Evolutionary conservation across 2,888 invertebrate genomes (phyloP).

Genomic region (Ophonus ardosiacus): DNA sequence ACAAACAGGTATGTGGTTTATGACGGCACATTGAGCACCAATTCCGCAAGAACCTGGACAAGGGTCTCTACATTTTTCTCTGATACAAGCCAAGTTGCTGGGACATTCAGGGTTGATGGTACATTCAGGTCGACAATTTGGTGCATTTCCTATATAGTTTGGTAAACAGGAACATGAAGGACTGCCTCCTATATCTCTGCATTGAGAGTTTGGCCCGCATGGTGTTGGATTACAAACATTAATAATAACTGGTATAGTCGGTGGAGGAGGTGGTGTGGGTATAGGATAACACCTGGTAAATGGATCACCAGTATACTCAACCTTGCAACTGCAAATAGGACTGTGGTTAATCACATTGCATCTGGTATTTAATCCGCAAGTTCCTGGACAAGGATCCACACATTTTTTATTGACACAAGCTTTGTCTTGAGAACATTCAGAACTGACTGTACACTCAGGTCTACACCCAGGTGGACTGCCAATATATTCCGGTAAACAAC

Average conservation of each 20-base stretch:
- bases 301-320: conserved; percentile 80
- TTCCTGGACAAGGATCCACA: conserved; percentile 83
- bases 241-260: neutral
- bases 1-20: conserved; percentile 85
- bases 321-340: conserved; percentile 82
- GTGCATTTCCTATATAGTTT: conserved; percentile 81
- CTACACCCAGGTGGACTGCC: conserved; percentile 84
- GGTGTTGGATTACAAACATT: conserved; percentile 71
- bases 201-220: conserved; percentile 83
- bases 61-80: conserved; percentile 86
- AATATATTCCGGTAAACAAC: conserved; percentile 81
- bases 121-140: conserved; percentile 87
- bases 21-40: conserved; percentile 84
- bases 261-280: conserved; percentile 18
- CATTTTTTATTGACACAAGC: conserved; percentile 84
- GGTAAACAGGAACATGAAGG: conserved; percentile 81
- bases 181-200: conserved; percentile 77
- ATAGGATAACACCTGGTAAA: conserved; percentile 77
- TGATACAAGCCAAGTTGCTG: conserved; percentile 84
- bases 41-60: conserved; percentile 87
- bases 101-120: conserved; percentile 85
- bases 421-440: conserved; percentile 82
- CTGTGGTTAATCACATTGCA: conserved; percentile 85
- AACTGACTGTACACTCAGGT: conserved; percentile 84
- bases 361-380: conserved; percentile 84